Evolutionary conservation across 1,140 invertebrate species (phyloP).

Genomic region (Triops cancriformis): DNA sequence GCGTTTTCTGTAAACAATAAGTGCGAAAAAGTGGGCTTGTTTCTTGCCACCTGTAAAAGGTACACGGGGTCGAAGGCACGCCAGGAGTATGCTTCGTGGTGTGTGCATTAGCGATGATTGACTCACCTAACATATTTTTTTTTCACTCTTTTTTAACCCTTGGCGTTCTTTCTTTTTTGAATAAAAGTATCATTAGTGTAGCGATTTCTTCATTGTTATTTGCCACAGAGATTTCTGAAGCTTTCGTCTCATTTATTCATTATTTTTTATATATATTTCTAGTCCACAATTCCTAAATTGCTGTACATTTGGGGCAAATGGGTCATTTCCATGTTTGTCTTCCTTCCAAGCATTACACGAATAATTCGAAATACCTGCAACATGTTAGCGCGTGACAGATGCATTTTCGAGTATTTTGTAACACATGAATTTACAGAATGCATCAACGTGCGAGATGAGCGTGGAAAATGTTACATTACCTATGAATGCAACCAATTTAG

Average conservation of each 20-base stretch:
- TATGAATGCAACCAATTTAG: too few species aligned
- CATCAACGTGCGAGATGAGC: too few species aligned
- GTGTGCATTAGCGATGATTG: neutral
- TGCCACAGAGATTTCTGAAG: neutral
- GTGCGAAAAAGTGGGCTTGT: neutral
- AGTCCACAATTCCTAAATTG: too few species aligned
- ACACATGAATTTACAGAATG: too few species aligned
- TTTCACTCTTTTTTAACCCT: neutral
- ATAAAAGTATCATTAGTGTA: neutral
- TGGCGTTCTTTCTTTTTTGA: neutral
- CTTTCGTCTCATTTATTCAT: neutral
- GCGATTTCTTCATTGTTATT: neutral
- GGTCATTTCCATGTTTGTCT: too few species aligned
- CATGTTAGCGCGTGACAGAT: too few species aligned
- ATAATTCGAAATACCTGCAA: too few species aligned
- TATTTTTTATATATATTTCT: neutral
- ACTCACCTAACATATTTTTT: neutral
- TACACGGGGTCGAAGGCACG: neutral
- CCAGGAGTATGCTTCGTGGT: neutral
- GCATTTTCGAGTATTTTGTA: too few species aligned
- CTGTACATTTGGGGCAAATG: too few species aligned
- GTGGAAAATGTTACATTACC: too few species aligned
- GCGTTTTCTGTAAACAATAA: neutral
- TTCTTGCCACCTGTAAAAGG: too few species aligned
- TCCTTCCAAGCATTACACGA: too few species aligned